Conservation (phyloP, 2,888 invertebrate genomes). For the Meloe dianella region DNA sequence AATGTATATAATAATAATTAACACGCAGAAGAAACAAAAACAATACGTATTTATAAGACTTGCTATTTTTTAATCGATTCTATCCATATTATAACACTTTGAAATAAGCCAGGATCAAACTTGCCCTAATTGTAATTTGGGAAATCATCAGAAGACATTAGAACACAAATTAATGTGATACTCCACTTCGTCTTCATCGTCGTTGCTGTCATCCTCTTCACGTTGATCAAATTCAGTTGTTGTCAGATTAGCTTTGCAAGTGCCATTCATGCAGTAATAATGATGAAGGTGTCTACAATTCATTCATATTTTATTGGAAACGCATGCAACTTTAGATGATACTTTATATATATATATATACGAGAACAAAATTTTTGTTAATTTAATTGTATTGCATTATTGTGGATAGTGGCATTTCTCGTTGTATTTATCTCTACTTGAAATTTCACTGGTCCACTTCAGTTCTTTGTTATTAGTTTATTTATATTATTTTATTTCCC, state of each 20-base stretch:
- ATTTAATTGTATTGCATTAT: conserved; percentile 10
- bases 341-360: conserved; percentile 32
- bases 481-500: conserved; percentile 50
- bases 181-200: neutral
- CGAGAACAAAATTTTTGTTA: conserved; percentile 21
- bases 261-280: neutral
- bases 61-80: conserved; percentile 10
- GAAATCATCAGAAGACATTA: neutral
- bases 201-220: too few species aligned
- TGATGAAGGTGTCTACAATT: too few species aligned
- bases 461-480: conserved; percentile 38
- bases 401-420: neutral
- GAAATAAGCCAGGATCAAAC: conserved; percentile 30
- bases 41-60: conserved; percentile 40
- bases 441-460: neutral
- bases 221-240: conserved; percentile 26
- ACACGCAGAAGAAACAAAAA: conserved; percentile 29
- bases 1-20: conserved; percentile 35
- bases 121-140: conserved; percentile 30
- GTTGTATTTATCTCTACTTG: neutral
- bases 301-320: too few species aligned
- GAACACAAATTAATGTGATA: conserved; percentile 27
- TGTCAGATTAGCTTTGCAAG: conserved; percentile 17
- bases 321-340: conserved; percentile 14
- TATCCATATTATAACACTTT: neutral